phyloP scores from a whole-genome alignment of 2,888 invertebrate genomes.

The Limnephilus lunatus region DNA sequence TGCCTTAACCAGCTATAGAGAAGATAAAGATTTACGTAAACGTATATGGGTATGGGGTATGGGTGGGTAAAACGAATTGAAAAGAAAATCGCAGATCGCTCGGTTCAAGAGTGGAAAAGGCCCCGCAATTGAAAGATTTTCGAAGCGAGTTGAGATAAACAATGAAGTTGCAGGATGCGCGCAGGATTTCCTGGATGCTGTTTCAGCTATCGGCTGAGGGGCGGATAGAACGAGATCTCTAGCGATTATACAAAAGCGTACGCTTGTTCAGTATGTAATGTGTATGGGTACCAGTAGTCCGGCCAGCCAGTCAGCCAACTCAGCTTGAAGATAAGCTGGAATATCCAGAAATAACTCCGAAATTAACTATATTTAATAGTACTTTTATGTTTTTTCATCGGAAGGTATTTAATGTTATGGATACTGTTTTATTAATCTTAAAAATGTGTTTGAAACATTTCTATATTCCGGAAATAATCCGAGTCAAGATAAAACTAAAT shows the following conservation, averaged over 20 bases:
- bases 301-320: not conserved
- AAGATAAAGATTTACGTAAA: conserved; percentile 8
- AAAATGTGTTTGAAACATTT: not conserved
- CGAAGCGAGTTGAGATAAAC: conserved; percentile 42
- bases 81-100: conserved; percentile 35
- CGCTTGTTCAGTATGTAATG: not conserved
- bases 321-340: conserved; percentile 2
- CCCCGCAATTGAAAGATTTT: conserved; percentile 20
- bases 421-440: not conserved
- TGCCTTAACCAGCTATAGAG: not conserved
- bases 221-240: conserved; percentile 21
- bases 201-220: conserved; percentile 34
- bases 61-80: conserved; percentile 5
- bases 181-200: conserved; percentile 42
- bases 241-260: conserved; percentile 8
- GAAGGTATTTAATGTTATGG: too few relatives aligned
- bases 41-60: not conserved
- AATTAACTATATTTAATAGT: too few relatives aligned
- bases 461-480: not conserved
- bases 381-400: too few relatives aligned
- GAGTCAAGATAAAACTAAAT: too few relatives aligned
- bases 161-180: conserved; percentile 45
- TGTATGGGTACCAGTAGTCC: not conserved
- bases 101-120: conserved; percentile 32
- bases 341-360: not conserved